Evolutionary conservation across 2,113 vertebrate genomes (phyloP), one percentile per base, ranked within the genome.

Genomic region (Rhodinocichla rosea): DNA sequence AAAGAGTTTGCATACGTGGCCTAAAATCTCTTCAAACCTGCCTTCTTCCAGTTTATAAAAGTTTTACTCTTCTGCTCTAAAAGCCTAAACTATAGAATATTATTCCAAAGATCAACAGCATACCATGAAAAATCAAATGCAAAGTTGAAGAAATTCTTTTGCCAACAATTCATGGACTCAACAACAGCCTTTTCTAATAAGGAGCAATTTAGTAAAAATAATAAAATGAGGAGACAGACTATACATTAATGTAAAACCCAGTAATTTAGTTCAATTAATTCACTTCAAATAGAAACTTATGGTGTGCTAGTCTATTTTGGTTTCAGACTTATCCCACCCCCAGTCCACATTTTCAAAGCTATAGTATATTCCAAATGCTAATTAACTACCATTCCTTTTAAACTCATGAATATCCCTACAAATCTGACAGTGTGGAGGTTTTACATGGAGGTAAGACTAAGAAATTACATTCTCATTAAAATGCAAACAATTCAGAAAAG

Each of bases 201-300:
- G 45, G n/a, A 79, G 23, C 53, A 89, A 84, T 87, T 97, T 69
- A 90, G 69, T 68, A 94, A 87, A 96, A 95, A 93, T 71, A 93
- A 83, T 92, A 95, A 93, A 89, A 89, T 71, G 80, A 71, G 73
- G n/a, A 96, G 76, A 84, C 76, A 93, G 83, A 92, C 71, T 83
- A 92, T 13, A 71, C 53, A 37, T 55, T 62, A 93, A 93, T 68
- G 70, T 35, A 81, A 89, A 92, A 94, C 83, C 62, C 69, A 79
- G 77, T 82, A 94, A 94, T 95, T 95, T 92, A 90, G 92, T 90
- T 94, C 91, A 92, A 92, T 94, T 94, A 96, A 91, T 89, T 95
- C 76, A 93, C 83, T 89, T 93, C 88, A 94, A 93, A 94, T 52
- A 94, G 89, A 93, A 93, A 86, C 76, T 86, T 83, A 92, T 10